Conservation (phyloP, 2,888 invertebrate genomes). For the Pteria penguin region DNA sequence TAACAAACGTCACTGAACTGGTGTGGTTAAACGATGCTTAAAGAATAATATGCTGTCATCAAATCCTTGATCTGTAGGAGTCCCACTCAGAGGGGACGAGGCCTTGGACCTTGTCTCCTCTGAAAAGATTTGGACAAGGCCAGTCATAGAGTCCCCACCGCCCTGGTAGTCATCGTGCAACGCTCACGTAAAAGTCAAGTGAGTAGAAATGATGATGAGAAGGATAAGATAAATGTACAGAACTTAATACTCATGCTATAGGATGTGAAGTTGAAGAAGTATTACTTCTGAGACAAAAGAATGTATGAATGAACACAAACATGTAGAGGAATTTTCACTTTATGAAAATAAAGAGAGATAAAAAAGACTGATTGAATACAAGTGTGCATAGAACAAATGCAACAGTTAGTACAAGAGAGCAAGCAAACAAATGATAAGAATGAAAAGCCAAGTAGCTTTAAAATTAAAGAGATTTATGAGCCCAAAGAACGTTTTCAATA, state of each 20-base stretch:
- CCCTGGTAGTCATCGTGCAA: no score
- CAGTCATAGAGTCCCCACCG: no score
- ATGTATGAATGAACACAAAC: not conserved
- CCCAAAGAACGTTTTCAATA: slow-evolving; percentile 20
- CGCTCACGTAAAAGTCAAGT: no score
- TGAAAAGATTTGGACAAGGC: no score
- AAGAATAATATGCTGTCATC: no score
- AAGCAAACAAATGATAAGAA: not conserved
- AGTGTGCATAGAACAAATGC: not conserved
- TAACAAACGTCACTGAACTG: no score
- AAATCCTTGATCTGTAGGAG: no score
- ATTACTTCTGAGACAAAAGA: not conserved
- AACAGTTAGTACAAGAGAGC: not conserved
- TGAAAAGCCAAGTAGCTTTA: not conserved
- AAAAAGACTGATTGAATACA: not conserved
- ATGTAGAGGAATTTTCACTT: not conserved
- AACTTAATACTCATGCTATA: no score
- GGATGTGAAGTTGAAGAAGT: not conserved
- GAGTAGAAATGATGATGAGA: not conserved
- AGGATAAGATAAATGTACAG: no score
- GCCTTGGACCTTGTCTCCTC: no score
- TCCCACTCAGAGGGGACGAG: no score
- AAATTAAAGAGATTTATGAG: not conserved
- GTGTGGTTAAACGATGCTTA: no score
- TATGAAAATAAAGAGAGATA: not conserved